phyloP scores from a whole-genome alignment of 1,140 invertebrate genomes.

The Megalopta genalis region DNA sequence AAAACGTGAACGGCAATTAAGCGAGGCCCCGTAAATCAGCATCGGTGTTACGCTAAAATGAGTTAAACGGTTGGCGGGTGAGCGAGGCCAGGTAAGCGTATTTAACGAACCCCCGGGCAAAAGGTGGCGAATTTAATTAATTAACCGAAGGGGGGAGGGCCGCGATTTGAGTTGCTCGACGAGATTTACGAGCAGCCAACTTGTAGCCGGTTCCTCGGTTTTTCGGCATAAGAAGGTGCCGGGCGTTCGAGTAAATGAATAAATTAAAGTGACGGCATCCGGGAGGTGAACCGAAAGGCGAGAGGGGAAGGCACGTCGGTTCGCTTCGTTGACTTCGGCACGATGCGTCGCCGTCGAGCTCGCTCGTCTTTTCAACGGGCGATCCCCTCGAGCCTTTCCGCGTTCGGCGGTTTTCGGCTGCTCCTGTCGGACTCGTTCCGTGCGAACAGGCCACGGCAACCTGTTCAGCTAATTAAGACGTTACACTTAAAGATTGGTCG shows the following conservation, averaged over 20 bases:
- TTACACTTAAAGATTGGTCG: conserved; percentile 39
- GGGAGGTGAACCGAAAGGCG: background rate
- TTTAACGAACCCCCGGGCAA: conserved; percentile 13
- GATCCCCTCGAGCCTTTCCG: background rate
- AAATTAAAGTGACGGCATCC: conserved; percentile 10
- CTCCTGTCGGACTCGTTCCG: background rate
- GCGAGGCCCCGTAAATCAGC: background rate
- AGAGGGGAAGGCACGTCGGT: no score
- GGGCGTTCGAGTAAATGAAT: conserved; percentile 20
- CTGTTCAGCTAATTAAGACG: conserved; percentile 42
- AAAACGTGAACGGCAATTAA: background rate
- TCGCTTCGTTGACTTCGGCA: no score
- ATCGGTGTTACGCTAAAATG: background rate
- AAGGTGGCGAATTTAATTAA: conserved; percentile 58
- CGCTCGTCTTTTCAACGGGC: background rate
- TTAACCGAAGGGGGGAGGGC: conserved; percentile 35
- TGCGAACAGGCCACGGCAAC: background rate
- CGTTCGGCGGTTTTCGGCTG: background rate
- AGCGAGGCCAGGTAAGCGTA: background rate
- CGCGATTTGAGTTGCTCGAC: conserved; percentile 29
- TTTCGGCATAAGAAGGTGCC: background rate
- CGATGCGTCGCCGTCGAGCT: background rate
- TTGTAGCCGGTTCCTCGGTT: conserved; percentile 6
- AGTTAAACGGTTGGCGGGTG: background rate
- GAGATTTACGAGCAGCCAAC: conserved; percentile 36